These are phyloP conservation scores for Agelas oroides DNA, from an alignment of 37 sponge, comb jelly and placozoan species.

Conservation along the genomic window DNA sequence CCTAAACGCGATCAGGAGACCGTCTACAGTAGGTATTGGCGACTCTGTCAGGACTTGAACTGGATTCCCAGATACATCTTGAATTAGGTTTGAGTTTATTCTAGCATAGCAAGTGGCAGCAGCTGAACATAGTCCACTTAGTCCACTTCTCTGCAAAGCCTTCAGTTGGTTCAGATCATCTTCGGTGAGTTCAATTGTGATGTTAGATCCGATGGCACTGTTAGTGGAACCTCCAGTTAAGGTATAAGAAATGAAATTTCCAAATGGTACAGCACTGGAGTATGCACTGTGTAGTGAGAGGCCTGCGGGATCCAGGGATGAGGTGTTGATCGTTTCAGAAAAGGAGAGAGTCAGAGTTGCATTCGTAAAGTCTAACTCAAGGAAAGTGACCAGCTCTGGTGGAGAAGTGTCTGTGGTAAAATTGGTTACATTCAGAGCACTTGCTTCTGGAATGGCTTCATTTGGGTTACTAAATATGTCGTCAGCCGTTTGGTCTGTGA, in stretches of 20 bases:
- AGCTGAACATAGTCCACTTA: slow-evolving; percentile 55
- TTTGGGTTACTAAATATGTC: slow-evolving; percentile 76
- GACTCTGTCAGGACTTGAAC: slow-evolving; percentile 30
- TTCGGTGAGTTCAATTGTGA: slow-evolving; percentile 59
- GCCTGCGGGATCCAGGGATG: slow-evolving; percentile 49
- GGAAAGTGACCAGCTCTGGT: slow-evolving; percentile 51
- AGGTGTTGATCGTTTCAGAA: slow-evolving; percentile 80
- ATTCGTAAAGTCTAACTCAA: slow-evolving; percentile 58
- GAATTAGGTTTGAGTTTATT: slow-evolving; percentile 37
- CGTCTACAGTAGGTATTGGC: slow-evolving; percentile 4
- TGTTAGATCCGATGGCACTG: slow-evolving; percentile 41
- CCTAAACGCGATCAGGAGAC: background rate
- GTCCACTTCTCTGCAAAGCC: slow-evolving; percentile 30
- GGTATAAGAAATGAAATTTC: slow-evolving; percentile 35
- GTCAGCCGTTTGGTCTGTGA: slow-evolving; percentile 6
- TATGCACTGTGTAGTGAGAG: slow-evolving; percentile 66
- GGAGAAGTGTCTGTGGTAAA: slow-evolving; percentile 45
- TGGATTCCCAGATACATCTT: slow-evolving; percentile 71
- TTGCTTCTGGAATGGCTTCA: slow-evolving; percentile 4
- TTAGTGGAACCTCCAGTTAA: slow-evolving; percentile 56
- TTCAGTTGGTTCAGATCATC: slow-evolving; percentile 86
- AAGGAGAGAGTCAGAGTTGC: slow-evolving; percentile 74
- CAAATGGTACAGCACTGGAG: background rate
- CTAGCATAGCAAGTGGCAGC: slow-evolving; percentile 62
- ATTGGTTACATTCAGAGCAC: slow-evolving; percentile 49